Evolutionary conservation across 2,797 vertebrate genomes (phyloP).

Genomic region (Dendrocincla tyrannina): DNA sequence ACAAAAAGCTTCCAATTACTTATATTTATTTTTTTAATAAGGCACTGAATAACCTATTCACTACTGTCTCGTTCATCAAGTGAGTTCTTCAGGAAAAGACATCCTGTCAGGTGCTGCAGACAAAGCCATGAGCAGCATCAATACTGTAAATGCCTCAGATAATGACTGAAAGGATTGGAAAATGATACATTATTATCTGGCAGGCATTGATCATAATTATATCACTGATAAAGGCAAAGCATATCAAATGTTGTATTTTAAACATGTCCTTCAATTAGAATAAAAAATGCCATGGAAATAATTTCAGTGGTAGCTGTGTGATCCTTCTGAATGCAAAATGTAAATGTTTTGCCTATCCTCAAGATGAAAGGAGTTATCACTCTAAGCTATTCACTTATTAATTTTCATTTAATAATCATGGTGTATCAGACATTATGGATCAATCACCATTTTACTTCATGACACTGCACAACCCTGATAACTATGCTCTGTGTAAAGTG

Average conservation of each 20-base stretch:
- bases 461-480: neutral
- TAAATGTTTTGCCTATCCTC: neutral
- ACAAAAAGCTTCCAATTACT: neutral
- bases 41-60: neutral
- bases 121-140: neutral
- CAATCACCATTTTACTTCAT: neutral
- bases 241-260: neutral
- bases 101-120: neutral
- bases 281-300: neutral
- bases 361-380: neutral
- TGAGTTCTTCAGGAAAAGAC: neutral
- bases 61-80: neutral
- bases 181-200: neutral
- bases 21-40: neutral
- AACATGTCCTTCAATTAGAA: neutral
- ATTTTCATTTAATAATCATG: neutral
- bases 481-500: neutral
- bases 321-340: neutral
- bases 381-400: neutral
- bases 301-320: neutral
- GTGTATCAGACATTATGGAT: neutral
- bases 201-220: neutral
- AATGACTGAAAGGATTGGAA: neutral
- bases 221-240: neutral
- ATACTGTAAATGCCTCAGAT: neutral